Evolutionary conservation across 2,113 vertebrate genomes (phyloP).

Genomic region (Paratilapia polleni): DNA sequence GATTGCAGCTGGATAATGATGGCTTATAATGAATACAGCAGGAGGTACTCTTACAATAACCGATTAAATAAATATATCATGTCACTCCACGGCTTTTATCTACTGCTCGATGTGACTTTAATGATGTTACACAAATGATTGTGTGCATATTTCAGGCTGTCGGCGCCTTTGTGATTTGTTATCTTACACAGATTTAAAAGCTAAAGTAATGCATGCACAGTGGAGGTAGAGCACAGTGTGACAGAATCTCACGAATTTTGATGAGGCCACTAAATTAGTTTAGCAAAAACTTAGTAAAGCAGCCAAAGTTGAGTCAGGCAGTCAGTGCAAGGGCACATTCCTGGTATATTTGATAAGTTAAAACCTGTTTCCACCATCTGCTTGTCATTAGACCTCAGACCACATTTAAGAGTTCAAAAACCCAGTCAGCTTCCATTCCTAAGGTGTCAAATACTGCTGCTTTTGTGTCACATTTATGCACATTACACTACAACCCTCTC

Average conservation of each 20-base stretch:
- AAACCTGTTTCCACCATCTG: neutral
- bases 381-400: neutral
- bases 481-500: too few species aligned
- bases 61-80: neutral
- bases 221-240: neutral
- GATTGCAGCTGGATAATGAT: conserved; percentile 27
- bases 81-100: conserved; percentile 9
- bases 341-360: neutral
- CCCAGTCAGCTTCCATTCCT: neutral
- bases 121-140: neutral
- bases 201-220: neutral
- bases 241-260: neutral
- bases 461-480: neutral
- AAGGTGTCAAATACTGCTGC: neutral
- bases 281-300: neutral
- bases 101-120: neutral
- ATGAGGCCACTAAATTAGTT: neutral
- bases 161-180: neutral
- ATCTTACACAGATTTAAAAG: neutral
- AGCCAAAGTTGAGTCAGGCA: neutral
- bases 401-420: neutral
- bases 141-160: neutral
- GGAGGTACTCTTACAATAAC: conserved; percentile 2
- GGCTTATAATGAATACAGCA: neutral
- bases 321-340: neutral